Evolutionary conservation across 2,113 vertebrate species (phyloP).

Genomic region (Sinocyclocheilus grahami): DNA sequence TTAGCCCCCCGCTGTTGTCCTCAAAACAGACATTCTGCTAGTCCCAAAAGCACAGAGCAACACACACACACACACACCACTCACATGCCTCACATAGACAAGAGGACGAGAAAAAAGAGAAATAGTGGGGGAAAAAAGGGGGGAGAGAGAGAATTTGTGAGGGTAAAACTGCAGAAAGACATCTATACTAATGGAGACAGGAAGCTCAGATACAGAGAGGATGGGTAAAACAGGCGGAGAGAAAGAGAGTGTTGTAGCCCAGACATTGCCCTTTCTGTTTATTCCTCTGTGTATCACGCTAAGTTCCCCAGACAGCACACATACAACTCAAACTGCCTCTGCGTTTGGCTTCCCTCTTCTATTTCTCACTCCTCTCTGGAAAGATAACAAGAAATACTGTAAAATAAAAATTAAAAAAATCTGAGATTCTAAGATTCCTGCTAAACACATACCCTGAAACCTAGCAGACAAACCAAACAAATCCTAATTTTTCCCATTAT

Average conservation of each 20-base stretch:
- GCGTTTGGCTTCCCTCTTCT: neutral
- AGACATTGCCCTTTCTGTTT: conserved; percentile 53
- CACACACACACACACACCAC: conserved; percentile 61
- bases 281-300: conserved; percentile 56
- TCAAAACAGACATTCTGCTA: conserved; percentile 87
- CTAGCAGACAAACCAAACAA: conserved; percentile 13
- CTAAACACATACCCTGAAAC: conserved; percentile 1
- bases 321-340: conserved; percentile 12
- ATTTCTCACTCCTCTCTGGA: neutral
- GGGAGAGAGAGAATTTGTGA: neutral
- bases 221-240: conserved; percentile 5
- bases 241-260: conserved; percentile 60
- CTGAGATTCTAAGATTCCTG: neutral
- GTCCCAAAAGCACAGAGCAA: conserved; percentile 81
- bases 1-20: conserved; percentile 95
- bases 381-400: neutral
- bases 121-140: neutral
- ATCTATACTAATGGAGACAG: conserved; percentile 19
- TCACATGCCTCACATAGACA: conserved; percentile 67
- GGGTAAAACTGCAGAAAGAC: conserved; percentile 26
- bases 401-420: neutral
- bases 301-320: conserved; percentile 35
- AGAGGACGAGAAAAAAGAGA: conserved; percentile 63
- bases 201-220: neutral
- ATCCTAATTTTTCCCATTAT: conserved; percentile 41